phyloP scores from a whole-genome alignment of 2,113 vertebrate genomes.

The Cepphus grylle region DNA sequence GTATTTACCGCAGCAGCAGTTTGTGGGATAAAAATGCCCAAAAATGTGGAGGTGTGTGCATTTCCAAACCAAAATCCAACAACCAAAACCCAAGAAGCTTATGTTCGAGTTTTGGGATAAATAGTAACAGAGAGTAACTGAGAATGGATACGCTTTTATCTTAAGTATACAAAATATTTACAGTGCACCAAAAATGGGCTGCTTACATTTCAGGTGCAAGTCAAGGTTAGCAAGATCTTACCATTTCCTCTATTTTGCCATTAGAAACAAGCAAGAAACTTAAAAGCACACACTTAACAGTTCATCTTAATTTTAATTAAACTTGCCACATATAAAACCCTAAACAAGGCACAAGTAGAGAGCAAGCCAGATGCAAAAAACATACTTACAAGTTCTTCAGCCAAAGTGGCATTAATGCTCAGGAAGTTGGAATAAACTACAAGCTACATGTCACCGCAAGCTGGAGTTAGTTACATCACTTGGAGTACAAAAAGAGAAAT shows the following conservation, averaged over 20 bases:
- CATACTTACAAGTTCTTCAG: neutral
- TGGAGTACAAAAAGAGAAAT: neutral
- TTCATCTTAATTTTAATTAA: neutral
- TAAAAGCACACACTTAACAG: neutral
- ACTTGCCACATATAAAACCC: neutral
- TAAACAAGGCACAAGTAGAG: neutral
- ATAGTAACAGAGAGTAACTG: neutral
- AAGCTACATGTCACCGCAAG: neutral
- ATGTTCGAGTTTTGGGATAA: neutral
- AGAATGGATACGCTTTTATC: neutral
- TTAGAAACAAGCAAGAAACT: neutral
- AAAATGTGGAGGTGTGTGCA: neutral
- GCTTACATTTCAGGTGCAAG: neutral
- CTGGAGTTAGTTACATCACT: neutral
- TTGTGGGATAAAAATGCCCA: accelerated
- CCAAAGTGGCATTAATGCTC: neutral
- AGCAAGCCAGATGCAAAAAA: neutral
- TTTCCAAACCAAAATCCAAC: neutral
- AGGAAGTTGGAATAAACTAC: neutral
- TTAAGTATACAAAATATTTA: neutral
- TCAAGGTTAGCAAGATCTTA: neutral
- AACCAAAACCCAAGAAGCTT: neutral
- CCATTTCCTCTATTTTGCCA: neutral
- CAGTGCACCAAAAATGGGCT: neutral
- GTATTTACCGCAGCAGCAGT: neutral